Percentiles rank a stretch among this genome's conserved stretches.
Conservation (phyloP, 2,888 invertebrate species). For the Sicus ferrugineus region DNA sequence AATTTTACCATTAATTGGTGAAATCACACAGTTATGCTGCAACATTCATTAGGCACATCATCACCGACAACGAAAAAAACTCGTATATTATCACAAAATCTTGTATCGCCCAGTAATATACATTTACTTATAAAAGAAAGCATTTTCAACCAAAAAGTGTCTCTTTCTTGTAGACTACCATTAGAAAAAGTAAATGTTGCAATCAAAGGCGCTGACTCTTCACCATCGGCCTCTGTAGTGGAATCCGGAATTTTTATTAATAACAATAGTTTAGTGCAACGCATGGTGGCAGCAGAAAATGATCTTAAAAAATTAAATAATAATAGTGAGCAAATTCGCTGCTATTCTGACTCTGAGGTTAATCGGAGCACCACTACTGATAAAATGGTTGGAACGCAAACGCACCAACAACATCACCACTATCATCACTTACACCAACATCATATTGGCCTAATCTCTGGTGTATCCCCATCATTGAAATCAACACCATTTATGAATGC, state of each 20-base stretch:
- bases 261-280: constrained; percentile 26
- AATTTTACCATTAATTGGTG: no score
- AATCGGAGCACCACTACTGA: constrained; percentile 37
- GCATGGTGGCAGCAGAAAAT: background rate
- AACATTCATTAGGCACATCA: no score
- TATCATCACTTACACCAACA: constrained; percentile 34
- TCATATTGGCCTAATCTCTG: constrained; percentile 3
- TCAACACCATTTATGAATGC: constrained; percentile 37
- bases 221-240: background rate
- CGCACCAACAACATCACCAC: constrained; percentile 34
- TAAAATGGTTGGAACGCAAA: constrained; percentile 52
- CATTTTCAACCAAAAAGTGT: background rate
- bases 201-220: background rate
- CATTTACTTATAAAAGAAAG: no score
- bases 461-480: constrained; percentile 36
- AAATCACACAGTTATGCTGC: no score
- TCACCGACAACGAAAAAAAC: no score
- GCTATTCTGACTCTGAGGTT: constrained; percentile 22
- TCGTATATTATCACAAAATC: no score
- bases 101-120: no score
- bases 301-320: constrained; percentile 17
- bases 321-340: constrained; percentile 20
- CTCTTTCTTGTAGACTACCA: background rate
- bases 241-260: background rate
- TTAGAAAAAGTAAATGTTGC: background rate